Conservation (phyloP, 64 coral and sea anemone species). For the Platygyra sinensis region DNA sequence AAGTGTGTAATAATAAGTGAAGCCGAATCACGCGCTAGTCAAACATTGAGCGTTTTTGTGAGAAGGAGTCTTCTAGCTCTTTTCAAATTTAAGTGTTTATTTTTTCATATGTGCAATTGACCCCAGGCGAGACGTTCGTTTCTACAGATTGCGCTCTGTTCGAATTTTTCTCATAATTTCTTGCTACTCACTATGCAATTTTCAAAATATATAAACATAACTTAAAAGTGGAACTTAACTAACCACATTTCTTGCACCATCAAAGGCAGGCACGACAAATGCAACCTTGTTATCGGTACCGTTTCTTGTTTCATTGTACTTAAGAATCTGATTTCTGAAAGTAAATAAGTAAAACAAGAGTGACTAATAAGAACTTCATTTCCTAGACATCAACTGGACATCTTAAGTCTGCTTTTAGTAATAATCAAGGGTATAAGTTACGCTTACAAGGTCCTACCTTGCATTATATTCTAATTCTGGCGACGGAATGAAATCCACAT, state of each 20-base stretch:
- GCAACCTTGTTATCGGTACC: not conserved
- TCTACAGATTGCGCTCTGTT: too few relatives aligned
- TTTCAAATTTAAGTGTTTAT: too few relatives aligned
- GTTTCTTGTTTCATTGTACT: constrained; percentile 24
- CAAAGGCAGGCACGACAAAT: constrained; percentile 34
- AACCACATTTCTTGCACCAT: constrained; percentile 19
- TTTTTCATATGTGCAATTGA: too few relatives aligned
- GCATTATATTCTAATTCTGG: constrained; percentile 12
- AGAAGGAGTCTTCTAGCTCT: too few relatives aligned
- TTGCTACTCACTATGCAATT: too few relatives aligned
- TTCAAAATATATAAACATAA: too few relatives aligned
- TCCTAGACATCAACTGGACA: not conserved
- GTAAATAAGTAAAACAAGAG: not conserved
- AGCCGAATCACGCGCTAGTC: too few relatives aligned
- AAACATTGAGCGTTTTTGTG: too few relatives aligned
- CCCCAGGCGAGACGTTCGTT: too few relatives aligned
- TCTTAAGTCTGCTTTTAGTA: not conserved
- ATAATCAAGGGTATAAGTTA: not conserved
- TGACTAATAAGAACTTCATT: not conserved
- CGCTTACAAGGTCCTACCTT: not conserved
- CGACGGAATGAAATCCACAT: constrained; percentile 38
- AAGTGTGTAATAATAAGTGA: too few relatives aligned
- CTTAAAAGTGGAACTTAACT: not conserved
- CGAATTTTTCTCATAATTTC: too few relatives aligned
- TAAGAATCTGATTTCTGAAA: constrained; percentile 17